These are phyloP conservation scores for Listronotus bonariensis DNA, from an alignment of 1,140 invertebrate genomes.

Conservation along the genomic window DNA sequence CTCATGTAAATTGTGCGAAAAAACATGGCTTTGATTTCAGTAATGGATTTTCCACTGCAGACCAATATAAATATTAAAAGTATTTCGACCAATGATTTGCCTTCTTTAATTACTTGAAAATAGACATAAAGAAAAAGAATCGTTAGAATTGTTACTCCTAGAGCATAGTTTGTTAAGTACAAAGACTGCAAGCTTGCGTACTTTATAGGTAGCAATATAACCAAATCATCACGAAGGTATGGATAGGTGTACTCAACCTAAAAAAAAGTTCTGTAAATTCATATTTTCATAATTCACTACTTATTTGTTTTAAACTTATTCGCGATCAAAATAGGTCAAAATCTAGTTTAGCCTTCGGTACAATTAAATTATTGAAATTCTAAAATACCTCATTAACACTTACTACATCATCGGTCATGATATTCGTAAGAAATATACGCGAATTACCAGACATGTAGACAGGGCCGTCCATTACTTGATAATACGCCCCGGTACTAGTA, in stretches of 20 bases:
- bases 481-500: neutral
- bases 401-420: neutral
- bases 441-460: neutral
- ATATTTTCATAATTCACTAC: no score
- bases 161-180: neutral
- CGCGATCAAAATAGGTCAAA: no score
- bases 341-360: no score
- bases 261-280: no score
- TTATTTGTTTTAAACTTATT: no score
- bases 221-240: conserved; percentile 20
- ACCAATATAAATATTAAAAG: conserved; percentile 11
- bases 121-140: conserved; percentile 7
- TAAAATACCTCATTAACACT: neutral
- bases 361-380: no score
- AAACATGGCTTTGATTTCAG: neutral
- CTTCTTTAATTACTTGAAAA: neutral
- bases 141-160: neutral
- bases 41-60: conserved; percentile 3
- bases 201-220: conserved; percentile 18
- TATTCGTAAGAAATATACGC: neutral
- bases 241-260: conserved; percentile 35
- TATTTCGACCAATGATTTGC: conserved; percentile 1
- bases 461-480: neutral
- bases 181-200: neutral
- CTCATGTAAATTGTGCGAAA: conserved; percentile 17